A percentile compares a stretch with the other conserved stretches of the same genome.
These are phyloP conservation scores for Cryptus armator DNA, from an alignment of 2,888 invertebrate species.

Conservation along the genomic window DNA sequence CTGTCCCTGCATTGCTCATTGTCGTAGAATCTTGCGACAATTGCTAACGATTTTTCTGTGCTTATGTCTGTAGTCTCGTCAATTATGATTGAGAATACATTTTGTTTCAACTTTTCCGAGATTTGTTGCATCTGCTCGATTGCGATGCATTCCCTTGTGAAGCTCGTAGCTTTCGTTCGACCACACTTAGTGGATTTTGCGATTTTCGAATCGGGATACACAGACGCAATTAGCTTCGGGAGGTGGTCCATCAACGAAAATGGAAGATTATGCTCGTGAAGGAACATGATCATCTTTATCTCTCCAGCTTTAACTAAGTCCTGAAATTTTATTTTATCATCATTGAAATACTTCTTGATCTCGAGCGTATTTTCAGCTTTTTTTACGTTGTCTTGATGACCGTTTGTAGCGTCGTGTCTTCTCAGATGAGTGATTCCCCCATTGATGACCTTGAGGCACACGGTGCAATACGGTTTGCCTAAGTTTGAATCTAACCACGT, in stretches of 20 bases:
- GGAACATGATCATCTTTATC: slow-evolving; percentile 47
- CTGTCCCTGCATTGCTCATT: slow-evolving; percentile 16
- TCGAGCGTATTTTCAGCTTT: slow-evolving; percentile 32
- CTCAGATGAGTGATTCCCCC: slow-evolving; percentile 39
- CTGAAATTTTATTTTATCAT: slow-evolving; percentile 11
- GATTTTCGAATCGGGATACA: slow-evolving; percentile 66
- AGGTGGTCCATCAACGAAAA: slow-evolving; percentile 65
- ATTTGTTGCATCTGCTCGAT: background rate
- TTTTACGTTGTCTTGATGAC: slow-evolving; percentile 10
- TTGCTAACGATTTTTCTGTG: slow-evolving; percentile 35
- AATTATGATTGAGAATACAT: slow-evolving; percentile 41
- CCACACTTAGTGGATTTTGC: slow-evolving; percentile 63
- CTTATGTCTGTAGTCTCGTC: slow-evolving; percentile 41
- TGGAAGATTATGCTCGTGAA: slow-evolving; percentile 39
- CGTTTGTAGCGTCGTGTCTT: slow-evolving; percentile 48
- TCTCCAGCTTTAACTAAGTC: slow-evolving; percentile 26
- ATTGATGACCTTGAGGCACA: slow-evolving; percentile 33
- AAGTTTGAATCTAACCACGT: slow-evolving; percentile 29
- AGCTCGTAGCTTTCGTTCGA: slow-evolving; percentile 66
- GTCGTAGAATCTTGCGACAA: slow-evolving; percentile 38
- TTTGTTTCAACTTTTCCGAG: slow-evolving; percentile 11
- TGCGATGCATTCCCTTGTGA: slow-evolving; percentile 60
- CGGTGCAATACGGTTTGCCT: slow-evolving; percentile 40
- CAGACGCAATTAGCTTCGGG: slow-evolving; percentile 55
- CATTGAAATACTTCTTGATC: slow-evolving; percentile 16